Base-by-base conservation (phyloP, 1,140 invertebrate genomes). In the Palaemon carinicauda region DNA sequence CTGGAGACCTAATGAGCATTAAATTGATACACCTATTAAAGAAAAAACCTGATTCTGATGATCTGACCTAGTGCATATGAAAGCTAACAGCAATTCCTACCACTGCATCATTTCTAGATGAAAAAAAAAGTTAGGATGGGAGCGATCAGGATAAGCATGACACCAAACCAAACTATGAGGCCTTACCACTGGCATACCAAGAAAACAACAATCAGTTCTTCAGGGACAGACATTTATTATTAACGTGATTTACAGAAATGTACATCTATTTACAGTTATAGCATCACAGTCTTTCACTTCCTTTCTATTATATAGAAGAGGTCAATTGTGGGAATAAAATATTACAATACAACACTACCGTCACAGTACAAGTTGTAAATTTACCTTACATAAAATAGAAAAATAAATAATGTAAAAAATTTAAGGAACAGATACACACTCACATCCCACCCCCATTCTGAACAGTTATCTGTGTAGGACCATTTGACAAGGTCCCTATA, bases 111-210 rank as follows among this genome's bases (percentile, higher is more conserved):
- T 3, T 41, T 41, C 33, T 4, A 41, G 33, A 41, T 41, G 33
- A 41, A 41, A 41, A 41, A 41, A 41, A 41, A 41, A 41, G 33
- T 41, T 41, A 69, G 60, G 21, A 29, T 69, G 60, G 80, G 41
- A 53, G 51, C 73, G 27, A 69, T 81, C 85, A 87, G 85, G 85
- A 87, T 87, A 87, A 77, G 85, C 85, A 87, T 87, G 85, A 87
- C 85, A 87, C 85, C 85, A 82, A 87, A 82, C 71, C 83, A 86
- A 87, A 79, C 85, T 87, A 81, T 87, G 31, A 71, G 85, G 85
- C 85, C 85, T 87, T 87, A 87, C 51, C 60, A 87, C 85, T 87
- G 85, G 85, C 74, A 78, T 82, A 87, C 85, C 85, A 87, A 87
- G 85, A 87, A 87, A 82, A 81, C 78, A 82, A 87, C 56, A 69